phyloP scores from a whole-genome alignment of 1,140 invertebrate species.

The Hormaphis cornu region DNA sequence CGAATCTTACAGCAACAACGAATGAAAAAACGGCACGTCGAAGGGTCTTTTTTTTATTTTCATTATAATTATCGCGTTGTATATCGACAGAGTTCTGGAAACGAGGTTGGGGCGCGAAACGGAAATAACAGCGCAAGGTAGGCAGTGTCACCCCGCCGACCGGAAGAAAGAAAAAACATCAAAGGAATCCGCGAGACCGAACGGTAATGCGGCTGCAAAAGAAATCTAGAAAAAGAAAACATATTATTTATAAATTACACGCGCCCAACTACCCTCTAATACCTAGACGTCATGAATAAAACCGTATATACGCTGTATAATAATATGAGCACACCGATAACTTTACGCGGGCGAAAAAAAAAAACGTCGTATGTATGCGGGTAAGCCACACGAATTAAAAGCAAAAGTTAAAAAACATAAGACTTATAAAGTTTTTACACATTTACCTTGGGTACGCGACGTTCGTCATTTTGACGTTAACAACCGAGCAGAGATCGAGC shows the following conservation, averaged over 20 bases:
- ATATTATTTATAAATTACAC: neutral
- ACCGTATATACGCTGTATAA: too few species aligned
- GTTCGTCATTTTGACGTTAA: too few species aligned
- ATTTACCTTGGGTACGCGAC: too few species aligned
- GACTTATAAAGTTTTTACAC: too few species aligned
- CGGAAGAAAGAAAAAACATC: slow-evolving; percentile 24
- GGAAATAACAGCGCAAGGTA: neutral
- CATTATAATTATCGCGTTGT: neutral
- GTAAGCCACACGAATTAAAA: neutral
- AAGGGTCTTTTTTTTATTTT: neutral
- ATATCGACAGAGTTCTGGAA: neutral
- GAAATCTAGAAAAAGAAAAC: neutral
- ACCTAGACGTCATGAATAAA: slow-evolving; percentile 24
- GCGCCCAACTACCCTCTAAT: neutral
- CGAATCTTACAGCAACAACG: too few species aligned
- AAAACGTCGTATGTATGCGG: neutral
- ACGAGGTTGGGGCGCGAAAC: neutral
- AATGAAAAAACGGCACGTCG: neutral
- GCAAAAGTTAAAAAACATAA: too few species aligned
- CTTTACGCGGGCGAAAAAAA: neutral
- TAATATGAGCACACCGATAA: too few species aligned
- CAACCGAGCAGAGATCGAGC: too few species aligned
- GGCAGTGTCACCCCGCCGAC: neutral
- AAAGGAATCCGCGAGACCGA: neutral
- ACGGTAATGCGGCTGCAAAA: neutral